phyloP scores from a whole-genome alignment of 2,888 invertebrate genomes.

The Aleiodes alternator region DNA sequence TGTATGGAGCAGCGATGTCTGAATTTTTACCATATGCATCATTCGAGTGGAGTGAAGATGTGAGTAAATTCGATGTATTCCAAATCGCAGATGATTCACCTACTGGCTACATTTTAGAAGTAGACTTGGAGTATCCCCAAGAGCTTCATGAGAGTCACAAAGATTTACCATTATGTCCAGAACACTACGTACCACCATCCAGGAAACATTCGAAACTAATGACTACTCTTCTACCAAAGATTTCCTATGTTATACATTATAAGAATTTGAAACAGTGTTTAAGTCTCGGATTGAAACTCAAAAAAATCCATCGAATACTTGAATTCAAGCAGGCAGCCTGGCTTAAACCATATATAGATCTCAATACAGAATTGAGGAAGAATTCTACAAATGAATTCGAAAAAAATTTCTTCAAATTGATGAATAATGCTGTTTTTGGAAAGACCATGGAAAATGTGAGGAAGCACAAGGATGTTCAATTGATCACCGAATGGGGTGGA shows the following conservation, averaged over 20 bases:
- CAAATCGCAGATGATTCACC: slow-evolving; percentile 51
- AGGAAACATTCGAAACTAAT: slow-evolving; percentile 57
- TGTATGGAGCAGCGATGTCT: slow-evolving; percentile 48
- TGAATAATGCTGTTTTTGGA: slow-evolving; percentile 36
- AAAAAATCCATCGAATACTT: slow-evolving; percentile 22
- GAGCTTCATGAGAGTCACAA: slow-evolving; percentile 63
- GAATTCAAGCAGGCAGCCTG: slow-evolving; percentile 25
- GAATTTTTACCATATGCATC: slow-evolving; percentile 18
- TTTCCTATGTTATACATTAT: slow-evolving; percentile 32
- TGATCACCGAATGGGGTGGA: slow-evolving; percentile 57
- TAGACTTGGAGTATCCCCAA: slow-evolving; percentile 57
- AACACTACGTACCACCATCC: slow-evolving; percentile 51
- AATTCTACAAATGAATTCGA: neutral
- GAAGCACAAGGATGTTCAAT: slow-evolving; percentile 65
- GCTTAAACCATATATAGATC: slow-evolving; percentile 33
- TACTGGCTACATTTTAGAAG: slow-evolving; percentile 53
- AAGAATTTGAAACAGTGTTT: slow-evolving; percentile 42
- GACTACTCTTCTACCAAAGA: slow-evolving; percentile 49
- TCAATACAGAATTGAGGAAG: slow-evolving; percentile 22
- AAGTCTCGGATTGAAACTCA: slow-evolving; percentile 42
- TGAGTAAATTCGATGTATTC: slow-evolving; percentile 39
- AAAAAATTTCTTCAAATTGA: neutral
- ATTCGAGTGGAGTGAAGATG: slow-evolving; percentile 62
- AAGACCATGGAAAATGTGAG: slow-evolving; percentile 41
- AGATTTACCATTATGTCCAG: slow-evolving; percentile 63